Percentiles rank a stretch among this genome's conserved stretches.
Conservation (phyloP, 35 echinoderm and acorn worm genomes). For the Lytechinus variegatus region DNA sequence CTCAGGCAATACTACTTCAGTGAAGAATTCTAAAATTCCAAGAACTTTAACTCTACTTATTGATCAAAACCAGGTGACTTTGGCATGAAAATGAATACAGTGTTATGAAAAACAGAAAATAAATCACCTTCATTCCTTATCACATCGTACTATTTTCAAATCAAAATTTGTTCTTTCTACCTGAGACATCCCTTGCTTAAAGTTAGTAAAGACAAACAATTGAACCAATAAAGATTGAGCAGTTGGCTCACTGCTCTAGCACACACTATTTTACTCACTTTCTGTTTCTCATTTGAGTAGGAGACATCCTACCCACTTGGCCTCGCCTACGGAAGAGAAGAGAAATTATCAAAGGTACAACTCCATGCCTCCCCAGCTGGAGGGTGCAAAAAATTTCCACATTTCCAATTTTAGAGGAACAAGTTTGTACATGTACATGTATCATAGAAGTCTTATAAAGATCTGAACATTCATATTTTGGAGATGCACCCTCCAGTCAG, state of each 20-base stretch:
- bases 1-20: background rate
- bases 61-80: background rate
- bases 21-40: background rate
- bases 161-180: background rate
- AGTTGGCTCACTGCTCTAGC: constrained; percentile 5
- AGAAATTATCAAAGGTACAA: constrained; percentile 5
- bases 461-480: too few relatives aligned
- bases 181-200: background rate
- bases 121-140: background rate
- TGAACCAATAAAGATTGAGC: background rate
- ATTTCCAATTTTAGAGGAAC: background rate
- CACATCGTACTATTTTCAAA: background rate
- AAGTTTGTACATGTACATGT: too few relatives aligned
- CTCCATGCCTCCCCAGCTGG: background rate
- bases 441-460: too few relatives aligned
- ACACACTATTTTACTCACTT: constrained; percentile 44
- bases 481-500: too few relatives aligned
- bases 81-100: background rate
- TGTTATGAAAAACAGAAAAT: background rate
- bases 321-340: constrained; percentile 42
- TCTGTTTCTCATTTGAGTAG: constrained; percentile 52
- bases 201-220: background rate
- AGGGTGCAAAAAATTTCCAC: background rate
- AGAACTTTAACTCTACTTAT: background rate
- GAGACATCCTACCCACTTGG: constrained; percentile 52